phyloP scores from a whole-genome alignment of 2,113 vertebrate genomes.

The Hymenochirus boettgeri region DNA sequence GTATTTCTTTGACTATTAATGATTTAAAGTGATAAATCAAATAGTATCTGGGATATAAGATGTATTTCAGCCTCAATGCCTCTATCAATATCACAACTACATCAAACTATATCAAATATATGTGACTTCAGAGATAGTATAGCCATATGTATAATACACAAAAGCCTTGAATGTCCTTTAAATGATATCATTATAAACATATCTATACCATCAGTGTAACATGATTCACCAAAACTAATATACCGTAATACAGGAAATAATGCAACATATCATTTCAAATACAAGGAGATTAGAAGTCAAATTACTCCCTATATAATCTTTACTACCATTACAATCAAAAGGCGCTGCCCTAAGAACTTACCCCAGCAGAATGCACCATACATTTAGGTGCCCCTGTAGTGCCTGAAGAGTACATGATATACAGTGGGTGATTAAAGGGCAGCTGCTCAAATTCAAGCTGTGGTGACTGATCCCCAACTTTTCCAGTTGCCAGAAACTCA shows the following conservation, averaged over 20 bases:
- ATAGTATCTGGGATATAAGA: too few species aligned
- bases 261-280: too few species aligned
- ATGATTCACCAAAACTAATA: background rate
- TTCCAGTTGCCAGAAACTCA: constrained; percentile 77
- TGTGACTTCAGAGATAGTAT: background rate
- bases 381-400: constrained; percentile 95
- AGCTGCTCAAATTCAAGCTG: constrained; percentile 97
- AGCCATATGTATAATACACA: too few species aligned
- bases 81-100: too few species aligned
- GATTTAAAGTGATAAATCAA: too few species aligned
- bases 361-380: constrained; percentile 96
- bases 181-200: background rate
- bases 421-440: constrained; percentile 88
- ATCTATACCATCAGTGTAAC: background rate
- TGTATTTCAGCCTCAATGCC: too few species aligned
- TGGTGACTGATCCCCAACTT: constrained; percentile 73
- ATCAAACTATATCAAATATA: too few species aligned
- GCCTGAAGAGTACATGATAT: constrained; percentile 94
- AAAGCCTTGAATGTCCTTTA: too few species aligned
- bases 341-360: constrained; percentile 66
- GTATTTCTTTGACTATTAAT: too few species aligned
- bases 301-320: too few species aligned
- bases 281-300: too few species aligned
- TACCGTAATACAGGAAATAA: too few species aligned
- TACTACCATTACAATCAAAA: background rate